Base-by-base conservation (phyloP, 2,113 vertebrate species). In the Marcusenius ussheri region DNA sequence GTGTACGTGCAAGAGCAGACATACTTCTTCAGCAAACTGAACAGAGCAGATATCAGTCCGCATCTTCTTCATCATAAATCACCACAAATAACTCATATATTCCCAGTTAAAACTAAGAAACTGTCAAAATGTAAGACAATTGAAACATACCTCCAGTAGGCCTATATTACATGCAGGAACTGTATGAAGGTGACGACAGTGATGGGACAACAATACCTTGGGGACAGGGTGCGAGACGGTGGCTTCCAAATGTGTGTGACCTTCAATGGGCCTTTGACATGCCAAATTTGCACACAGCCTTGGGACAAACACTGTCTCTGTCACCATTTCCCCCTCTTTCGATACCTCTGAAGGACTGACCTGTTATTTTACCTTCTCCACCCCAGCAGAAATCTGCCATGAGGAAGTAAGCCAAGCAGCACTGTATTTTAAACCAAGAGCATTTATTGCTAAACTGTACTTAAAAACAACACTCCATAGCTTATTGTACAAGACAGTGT, bases 381-480 rank as follows among this genome's bases (percentile, higher is more conserved):
- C 70, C 35, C 42, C 80, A 83, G 15, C 39, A 83, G 42, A 15
- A 42, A 45, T 47, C 39, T 47, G 80, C 35, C 42, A 24, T 21
- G 45, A 21, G 27, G 24, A 24, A 84, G 58, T 51, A 11, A 47
- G 42, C 13, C 39, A n/a, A 47, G 3, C 35, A 39, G 39, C 49
- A n/a, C 88, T 90, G 89, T n/a, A 0, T 88, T 93, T 95, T 93
- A 93, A 95, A 96, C 94, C 94, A 95, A 96, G 95, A 94, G 95
- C 96, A 96, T 96, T 96, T 96, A 96, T 96, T 96, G 95, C 95
- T 95, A 94, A 96, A 96, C 96, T 96, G 95, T 95, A 96, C 95
- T 96, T 95, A 94, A 94, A 96, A 95, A 93, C 93, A 93, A 96
- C 93, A 93, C 94, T 94, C 94, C 95, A 96, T 95, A 83, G 94